phyloP scores from a whole-genome alignment of 2,888 invertebrate species.

The Phengaris arion region DNA sequence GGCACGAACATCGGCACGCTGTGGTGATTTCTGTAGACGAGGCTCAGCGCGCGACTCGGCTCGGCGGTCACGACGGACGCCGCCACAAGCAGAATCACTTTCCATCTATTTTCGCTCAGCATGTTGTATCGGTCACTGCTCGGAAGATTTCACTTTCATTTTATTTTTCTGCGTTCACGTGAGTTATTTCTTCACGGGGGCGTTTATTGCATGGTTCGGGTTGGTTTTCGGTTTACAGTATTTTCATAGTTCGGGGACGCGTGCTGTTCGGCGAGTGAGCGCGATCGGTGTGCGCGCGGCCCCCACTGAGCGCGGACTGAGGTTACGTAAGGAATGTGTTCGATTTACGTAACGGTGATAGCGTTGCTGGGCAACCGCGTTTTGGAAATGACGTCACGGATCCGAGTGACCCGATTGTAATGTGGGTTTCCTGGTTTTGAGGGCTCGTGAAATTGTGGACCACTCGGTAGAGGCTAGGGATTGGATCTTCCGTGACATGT shows the following conservation, averaged over 20 bases:
- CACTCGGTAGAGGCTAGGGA: not conserved
- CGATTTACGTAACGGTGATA: slow-evolving; percentile 48
- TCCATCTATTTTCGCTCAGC: slow-evolving; percentile 73
- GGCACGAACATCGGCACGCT: slow-evolving; percentile 66
- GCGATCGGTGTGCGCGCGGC: slow-evolving; percentile 46
- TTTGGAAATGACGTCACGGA: slow-evolving; percentile 40
- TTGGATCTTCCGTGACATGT: not conserved
- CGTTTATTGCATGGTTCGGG: slow-evolving; percentile 25
- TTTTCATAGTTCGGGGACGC: slow-evolving; percentile 41
- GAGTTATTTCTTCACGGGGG: slow-evolving; percentile 36
- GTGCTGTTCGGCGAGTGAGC: slow-evolving; percentile 43
- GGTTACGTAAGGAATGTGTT: slow-evolving; percentile 49
- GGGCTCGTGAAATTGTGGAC: not conserved
- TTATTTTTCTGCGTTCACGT: slow-evolving; percentile 42
- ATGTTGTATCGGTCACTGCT: slow-evolving; percentile 73
- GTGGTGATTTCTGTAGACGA: slow-evolving; percentile 60
- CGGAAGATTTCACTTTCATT: slow-evolving; percentile 72
- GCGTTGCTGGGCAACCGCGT: slow-evolving; percentile 45
- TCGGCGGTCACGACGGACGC: slow-evolving; percentile 62
- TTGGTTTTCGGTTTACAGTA: slow-evolving; percentile 45
- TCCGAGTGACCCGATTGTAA: slow-evolving; percentile 31
- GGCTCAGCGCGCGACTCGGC: slow-evolving; percentile 65
- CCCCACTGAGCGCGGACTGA: slow-evolving; percentile 43
- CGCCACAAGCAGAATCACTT: slow-evolving; percentile 67
- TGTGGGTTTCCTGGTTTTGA: slow-evolving; percentile 29